Percentiles rank a stretch among this genome's conserved stretches.
Conservation (phyloP, 2,113 vertebrate species). For the Zeus faber region DNA sequence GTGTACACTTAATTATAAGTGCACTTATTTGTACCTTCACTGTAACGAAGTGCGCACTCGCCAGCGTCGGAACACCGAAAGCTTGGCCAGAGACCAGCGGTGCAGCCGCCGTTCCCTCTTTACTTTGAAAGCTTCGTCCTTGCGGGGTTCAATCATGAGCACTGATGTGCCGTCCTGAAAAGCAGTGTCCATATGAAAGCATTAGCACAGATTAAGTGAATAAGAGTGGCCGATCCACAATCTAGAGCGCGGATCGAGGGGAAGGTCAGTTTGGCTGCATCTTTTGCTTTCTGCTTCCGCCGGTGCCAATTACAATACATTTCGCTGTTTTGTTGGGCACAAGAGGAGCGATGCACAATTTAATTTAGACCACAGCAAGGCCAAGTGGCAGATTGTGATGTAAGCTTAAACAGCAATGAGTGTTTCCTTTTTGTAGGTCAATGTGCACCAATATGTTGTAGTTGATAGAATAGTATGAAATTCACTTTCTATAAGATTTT, state of each 20-base stretch:
- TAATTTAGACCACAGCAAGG: conserved; percentile 2
- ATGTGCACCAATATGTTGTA: too few species aligned
- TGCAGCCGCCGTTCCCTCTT: conserved; percentile 42
- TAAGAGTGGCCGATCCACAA: conserved; percentile 30
- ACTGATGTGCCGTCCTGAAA: conserved; percentile 1
- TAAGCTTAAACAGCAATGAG: not conserved
- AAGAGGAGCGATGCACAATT: not conserved
- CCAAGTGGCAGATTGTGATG: not conserved
- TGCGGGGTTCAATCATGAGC: conserved; percentile 13
- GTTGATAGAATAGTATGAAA: too few species aligned
- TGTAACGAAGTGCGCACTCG: conserved; percentile 42
- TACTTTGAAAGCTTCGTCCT: conserved; percentile 58
- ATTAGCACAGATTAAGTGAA: conserved; percentile 46
- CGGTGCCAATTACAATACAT: conserved; percentile 40
- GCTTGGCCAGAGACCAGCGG: conserved; percentile 26
- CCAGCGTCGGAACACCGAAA: conserved; percentile 4
- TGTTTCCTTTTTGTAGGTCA: not conserved
- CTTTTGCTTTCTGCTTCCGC: conserved; percentile 37
- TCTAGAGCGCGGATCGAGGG: conserved; percentile 47
- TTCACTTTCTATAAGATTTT: too few species aligned
- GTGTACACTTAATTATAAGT: conserved; percentile 12
- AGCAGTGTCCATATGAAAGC: conserved; percentile 40
- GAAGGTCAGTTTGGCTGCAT: conserved; percentile 48
- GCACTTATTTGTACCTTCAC: conserved; percentile 20
- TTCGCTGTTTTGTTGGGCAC: conserved; percentile 29